Base-by-base conservation (phyloP, 2,888 invertebrate genomes). In the Ametastegia equiseti region DNA sequence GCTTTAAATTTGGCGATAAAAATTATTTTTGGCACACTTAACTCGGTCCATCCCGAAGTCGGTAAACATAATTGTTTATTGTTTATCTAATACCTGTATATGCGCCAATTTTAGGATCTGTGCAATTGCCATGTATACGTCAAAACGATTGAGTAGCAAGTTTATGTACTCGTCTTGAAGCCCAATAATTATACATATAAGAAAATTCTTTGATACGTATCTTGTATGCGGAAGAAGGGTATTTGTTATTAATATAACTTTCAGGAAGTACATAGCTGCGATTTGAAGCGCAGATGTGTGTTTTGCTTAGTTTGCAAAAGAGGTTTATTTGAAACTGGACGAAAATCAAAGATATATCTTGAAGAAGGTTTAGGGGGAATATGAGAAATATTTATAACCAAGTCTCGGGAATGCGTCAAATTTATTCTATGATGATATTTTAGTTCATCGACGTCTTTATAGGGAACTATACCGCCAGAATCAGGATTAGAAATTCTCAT, bases 21-120 rank as follows among this genome's bases (percentile, higher is more conserved):
- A 69, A 42, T 69, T 69, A 69, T 69, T 69, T 23, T 27, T 42
- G 69, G 69, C 23, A 39, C 69, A 69, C 69, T 36, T 42, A 69
- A 69, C 42, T 33, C 36, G 23, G 42, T 42, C 23, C 42, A 69
- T 36, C 69, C 13, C 11, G 39, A 9, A 36, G 23, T 42, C 23
- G 39, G 42, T 69, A 69, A 69, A 69, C 42, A 69, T 19, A 69
- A 69, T 69, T 69, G 69, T 69, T 69, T 69, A 69, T 69, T 69
- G 69, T 69, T 69, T 69, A 69, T 69, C n/a, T 23, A 42, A 30
- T 45, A 27, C 9, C 30, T 63, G n/a, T 54, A 54, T 54, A 54
- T 11, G 13, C 63, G 60, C 30, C 13, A 3, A 11, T 54, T 6
- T 9, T 4, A 54, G 6, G 1, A 60, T 30, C 19, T 42, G 42